Evolutionary conservation across 2,888 invertebrate species (phyloP).

Genomic region (Osmoderma eremita): DNA sequence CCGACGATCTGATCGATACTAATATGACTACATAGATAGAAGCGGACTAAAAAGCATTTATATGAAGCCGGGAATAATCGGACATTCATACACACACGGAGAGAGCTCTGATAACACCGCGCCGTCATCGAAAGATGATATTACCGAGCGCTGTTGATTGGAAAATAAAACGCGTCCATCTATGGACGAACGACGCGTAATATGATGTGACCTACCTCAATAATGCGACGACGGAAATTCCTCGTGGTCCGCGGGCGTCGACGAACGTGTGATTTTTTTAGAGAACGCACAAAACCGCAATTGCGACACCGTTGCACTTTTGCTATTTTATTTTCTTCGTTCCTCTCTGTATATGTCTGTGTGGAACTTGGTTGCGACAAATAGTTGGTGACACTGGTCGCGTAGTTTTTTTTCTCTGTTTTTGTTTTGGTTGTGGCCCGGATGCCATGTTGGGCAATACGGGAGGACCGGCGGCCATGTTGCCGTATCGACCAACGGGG

Average conservation of each 20-base stretch:
- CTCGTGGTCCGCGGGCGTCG: constrained; percentile 45
- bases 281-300: constrained; percentile 48
- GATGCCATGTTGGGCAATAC: constrained; percentile 57
- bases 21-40: constrained; percentile 13
- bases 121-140: constrained; percentile 13
- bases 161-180: constrained; percentile 19
- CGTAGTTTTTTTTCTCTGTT: constrained; percentile 53
- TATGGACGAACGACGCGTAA: neutral
- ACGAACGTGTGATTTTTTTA: constrained; percentile 40
- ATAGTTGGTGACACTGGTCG: constrained; percentile 59
- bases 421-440: constrained; percentile 52
- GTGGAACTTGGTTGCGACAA: constrained; percentile 52
- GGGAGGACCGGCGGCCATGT: constrained; percentile 60
- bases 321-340: constrained; percentile 41
- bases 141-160: constrained; percentile 21
- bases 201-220: constrained; percentile 50
- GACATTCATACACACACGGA: constrained; percentile 4
- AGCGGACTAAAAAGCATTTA: constrained; percentile 26
- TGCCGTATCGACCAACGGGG: constrained; percentile 63
- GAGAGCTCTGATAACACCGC: neutral
- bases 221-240: constrained; percentile 33
- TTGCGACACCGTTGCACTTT: constrained; percentile 33
- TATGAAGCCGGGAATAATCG: constrained; percentile 18
- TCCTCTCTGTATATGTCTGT: constrained; percentile 30
- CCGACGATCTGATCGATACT: constrained; percentile 33